Conservation (phyloP, 2,888 invertebrate genomes). For the Agrypnus murinus region DNA sequence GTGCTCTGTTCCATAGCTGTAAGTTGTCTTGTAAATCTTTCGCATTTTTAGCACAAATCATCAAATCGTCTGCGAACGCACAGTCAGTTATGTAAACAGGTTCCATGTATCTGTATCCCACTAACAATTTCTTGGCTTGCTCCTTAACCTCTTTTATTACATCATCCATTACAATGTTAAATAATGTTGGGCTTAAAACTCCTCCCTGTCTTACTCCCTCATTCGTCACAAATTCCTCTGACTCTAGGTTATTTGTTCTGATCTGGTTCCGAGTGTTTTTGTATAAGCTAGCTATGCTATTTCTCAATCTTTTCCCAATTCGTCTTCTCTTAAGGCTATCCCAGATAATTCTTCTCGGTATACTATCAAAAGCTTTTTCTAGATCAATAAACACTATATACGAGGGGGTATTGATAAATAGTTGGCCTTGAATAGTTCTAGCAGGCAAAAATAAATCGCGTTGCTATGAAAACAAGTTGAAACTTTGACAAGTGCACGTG, state of each 20-base stretch:
- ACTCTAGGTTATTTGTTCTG: constrained; percentile 26
- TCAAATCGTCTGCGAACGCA: constrained; percentile 32
- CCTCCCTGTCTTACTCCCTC: constrained; percentile 37
- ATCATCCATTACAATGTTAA: constrained; percentile 28
- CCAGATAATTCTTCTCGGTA: constrained; percentile 33
- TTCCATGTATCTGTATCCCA: constrained; percentile 32
- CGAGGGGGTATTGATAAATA: too few relatives aligned
- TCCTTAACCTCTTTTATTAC: constrained; percentile 28
- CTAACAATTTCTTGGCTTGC: constrained; percentile 18
- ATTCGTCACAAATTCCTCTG: too few relatives aligned
- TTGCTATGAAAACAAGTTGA: too few relatives aligned
- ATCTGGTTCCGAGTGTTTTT: constrained; percentile 26
- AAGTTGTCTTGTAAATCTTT: constrained; percentile 27
- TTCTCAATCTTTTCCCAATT: constrained; percentile 7
- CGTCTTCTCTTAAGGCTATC: constrained; percentile 23
- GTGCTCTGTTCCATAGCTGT: constrained; percentile 14
- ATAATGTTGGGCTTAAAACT: too few relatives aligned
- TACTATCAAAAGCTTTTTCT: too few relatives aligned
- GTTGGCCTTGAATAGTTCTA: too few relatives aligned
- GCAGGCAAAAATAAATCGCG: too few relatives aligned
- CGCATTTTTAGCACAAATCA: constrained; percentile 32
- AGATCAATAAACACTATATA: constrained; percentile 19
- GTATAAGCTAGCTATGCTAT: constrained; percentile 23
- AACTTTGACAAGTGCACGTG: too few relatives aligned
- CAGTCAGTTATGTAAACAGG: constrained; percentile 27